phyloP scores from a whole-genome alignment of 92 coral and sea anemone species.

The Porites divaricata region DNA sequence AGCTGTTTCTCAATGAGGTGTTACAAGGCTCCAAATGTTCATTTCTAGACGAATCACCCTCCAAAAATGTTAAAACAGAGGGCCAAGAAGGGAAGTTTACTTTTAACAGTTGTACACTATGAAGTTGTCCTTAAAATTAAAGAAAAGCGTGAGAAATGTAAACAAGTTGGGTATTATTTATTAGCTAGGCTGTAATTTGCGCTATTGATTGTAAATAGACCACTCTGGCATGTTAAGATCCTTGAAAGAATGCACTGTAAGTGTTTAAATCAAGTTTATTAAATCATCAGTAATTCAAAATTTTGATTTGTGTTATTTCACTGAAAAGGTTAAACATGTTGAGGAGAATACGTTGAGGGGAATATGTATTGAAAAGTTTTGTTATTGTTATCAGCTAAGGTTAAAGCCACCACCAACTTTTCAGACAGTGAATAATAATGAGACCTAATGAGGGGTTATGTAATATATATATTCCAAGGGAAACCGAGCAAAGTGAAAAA shows the following conservation, averaged over 20 bases:
- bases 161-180: background rate
- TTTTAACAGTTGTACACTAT: constrained; percentile 3
- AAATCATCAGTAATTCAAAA: no score
- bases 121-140: constrained; percentile 1
- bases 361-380: no score
- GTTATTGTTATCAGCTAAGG: no score
- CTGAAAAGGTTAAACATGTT: no score
- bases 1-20: constrained; percentile 27
- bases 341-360: no score
- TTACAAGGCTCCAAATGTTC: constrained; percentile 25
- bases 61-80: constrained; percentile 1
- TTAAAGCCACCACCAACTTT: no score
- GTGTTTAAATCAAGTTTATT: background rate
- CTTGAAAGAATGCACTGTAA: constrained; percentile 6
- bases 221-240: constrained; percentile 1
- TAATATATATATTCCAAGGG: no score
- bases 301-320: no score
- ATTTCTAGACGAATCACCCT: constrained; percentile 15
- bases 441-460: no score
- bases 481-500: no score
- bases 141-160: background rate
- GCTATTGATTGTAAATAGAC: background rate
- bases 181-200: constrained; percentile 12
- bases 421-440: no score
- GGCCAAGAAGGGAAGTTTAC: constrained; percentile 1